These are phyloP conservation scores for Sporophila hypoxantha DNA, from an alignment of 2,113 vertebrate genomes.

Conservation along the genomic window DNA sequence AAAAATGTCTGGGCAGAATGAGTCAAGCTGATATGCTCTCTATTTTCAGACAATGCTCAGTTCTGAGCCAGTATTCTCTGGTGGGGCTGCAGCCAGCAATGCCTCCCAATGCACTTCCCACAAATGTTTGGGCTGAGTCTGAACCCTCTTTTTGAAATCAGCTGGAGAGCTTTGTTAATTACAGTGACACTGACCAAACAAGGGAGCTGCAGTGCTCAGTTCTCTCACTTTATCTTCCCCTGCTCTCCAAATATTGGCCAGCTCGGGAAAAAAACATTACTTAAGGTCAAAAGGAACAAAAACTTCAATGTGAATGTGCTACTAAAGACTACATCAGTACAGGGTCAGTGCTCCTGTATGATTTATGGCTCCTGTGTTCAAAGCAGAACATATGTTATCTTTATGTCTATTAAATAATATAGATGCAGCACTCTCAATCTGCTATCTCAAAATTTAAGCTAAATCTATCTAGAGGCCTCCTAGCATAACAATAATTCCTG, in stretches of 20 bases:
- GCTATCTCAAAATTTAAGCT: not conserved
- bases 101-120: not conserved
- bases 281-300: not conserved
- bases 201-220: not conserved
- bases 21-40: conserved; percentile 25
- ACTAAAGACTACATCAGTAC: not conserved
- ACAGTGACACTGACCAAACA: not conserved
- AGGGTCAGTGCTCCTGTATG: not conserved
- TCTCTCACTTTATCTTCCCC: not conserved
- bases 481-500: not conserved
- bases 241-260: not conserved
- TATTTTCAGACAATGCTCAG: conserved; percentile 42
- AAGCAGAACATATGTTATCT: not conserved
- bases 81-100: conserved; percentile 1
- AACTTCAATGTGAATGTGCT: not conserved
- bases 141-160: not conserved
- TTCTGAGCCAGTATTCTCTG: conserved; percentile 18
- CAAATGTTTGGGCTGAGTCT: not conserved
- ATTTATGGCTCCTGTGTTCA: not conserved
- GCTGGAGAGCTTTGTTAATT: not conserved
- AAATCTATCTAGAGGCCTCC: not conserved
- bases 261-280: not conserved
- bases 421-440: not conserved
- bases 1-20: conserved; percentile 13
- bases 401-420: not conserved